Conservation (phyloP, 1,140 invertebrate species). For the Saccostrea glomerata region DNA sequence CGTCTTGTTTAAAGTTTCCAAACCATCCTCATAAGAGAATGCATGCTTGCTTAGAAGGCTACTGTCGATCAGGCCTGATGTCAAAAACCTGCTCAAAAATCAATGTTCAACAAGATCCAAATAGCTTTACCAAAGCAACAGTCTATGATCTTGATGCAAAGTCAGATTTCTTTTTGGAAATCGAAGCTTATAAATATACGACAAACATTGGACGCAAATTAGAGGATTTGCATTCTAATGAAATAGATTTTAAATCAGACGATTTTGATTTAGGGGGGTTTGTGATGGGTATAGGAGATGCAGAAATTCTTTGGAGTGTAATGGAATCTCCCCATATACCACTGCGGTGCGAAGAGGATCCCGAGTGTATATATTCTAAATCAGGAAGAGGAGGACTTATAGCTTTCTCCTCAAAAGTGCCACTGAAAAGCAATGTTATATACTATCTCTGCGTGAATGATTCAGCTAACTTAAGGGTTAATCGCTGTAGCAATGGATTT, state of each 20-base stretch:
- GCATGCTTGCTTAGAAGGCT: neutral
- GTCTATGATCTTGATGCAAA: constrained; percentile 8
- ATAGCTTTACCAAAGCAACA: neutral
- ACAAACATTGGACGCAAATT: neutral
- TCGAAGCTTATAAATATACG: neutral
- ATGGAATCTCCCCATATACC: neutral
- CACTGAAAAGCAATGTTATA: neutral
- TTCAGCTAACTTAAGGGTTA: neutral
- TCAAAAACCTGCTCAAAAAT: neutral
- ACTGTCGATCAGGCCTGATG: neutral
- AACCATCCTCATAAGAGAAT: neutral
- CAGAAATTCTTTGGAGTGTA: neutral
- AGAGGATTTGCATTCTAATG: neutral
- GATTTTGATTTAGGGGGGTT: neutral
- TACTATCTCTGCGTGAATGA: neutral
- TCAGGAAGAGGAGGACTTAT: neutral
- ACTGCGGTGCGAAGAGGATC: neutral
- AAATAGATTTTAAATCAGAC: neutral
- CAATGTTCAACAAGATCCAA: neutral
- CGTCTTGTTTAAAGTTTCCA: neutral
- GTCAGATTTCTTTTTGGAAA: neutral
- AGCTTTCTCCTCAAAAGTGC: neutral
- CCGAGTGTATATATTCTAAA: neutral
- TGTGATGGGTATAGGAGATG: neutral
- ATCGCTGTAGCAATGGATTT: constrained; percentile 12